Percentiles rank a stretch among this genome's conserved stretches.
Conservation (phyloP, 2,113 vertebrate genomes). For the Sakesphorus luctuosus region DNA sequence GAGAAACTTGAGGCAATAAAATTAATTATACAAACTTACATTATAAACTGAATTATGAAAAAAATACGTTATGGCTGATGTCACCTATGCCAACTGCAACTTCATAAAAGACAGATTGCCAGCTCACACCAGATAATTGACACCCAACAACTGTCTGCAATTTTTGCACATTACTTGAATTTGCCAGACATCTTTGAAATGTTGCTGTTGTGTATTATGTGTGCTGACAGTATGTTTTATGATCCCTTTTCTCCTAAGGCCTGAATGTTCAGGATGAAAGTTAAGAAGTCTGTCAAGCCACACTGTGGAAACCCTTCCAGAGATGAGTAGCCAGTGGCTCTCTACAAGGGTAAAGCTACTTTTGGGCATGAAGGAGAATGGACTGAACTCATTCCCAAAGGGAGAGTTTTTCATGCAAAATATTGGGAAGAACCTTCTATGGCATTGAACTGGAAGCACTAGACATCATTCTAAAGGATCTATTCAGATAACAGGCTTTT, state of each 20-base stretch:
- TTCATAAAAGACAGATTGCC: not conserved
- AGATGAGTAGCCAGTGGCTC: not conserved
- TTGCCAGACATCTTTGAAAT: slow-evolving; percentile 49
- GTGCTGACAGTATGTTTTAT: not conserved
- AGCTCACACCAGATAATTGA: not conserved
- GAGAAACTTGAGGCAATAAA: not conserved
- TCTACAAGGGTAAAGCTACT: not conserved
- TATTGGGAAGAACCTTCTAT: not conserved
- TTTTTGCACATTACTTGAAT: slow-evolving; percentile 48
- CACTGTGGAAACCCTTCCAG: not conserved
- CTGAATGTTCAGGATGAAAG: slow-evolving; percentile 57
- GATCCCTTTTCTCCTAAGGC: slow-evolving; percentile 28
- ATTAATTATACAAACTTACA: not conserved
- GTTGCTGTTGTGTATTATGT: not conserved
- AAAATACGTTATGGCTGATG: not conserved
- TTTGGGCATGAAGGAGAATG: not conserved
- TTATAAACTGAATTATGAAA: not conserved
- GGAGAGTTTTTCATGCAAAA: slow-evolving; percentile 47
- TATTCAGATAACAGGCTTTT: not conserved
- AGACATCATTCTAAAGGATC: not conserved
- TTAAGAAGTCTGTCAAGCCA: not conserved
- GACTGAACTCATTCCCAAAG: slow-evolving; percentile 38
- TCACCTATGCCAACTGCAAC: not conserved
- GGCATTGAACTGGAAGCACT: not conserved
- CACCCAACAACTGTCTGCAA: not conserved